A percentile compares a stretch with the other conserved stretches of the same genome.
phyloP scores from a whole-genome alignment of 2,113 vertebrate species.

The Heteronetta atricapilla region DNA sequence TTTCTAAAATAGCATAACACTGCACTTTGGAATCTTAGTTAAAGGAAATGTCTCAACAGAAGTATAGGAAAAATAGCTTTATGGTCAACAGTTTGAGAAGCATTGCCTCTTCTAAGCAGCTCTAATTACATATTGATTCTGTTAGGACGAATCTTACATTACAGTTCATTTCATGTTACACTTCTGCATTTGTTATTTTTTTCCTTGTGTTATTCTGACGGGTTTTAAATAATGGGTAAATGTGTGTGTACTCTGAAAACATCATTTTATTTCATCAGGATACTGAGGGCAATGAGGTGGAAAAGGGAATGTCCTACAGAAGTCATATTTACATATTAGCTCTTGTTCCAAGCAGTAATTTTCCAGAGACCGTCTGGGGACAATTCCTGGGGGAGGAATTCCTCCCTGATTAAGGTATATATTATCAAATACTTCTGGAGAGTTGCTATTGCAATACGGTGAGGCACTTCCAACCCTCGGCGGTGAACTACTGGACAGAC shows the following conservation, averaged over 20 bases:
- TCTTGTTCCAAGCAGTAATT: slow-evolving; percentile 10
- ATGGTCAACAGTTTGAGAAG: background rate
- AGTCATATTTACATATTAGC: background rate
- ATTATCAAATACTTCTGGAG: background rate
- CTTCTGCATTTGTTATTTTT: background rate
- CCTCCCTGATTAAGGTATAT: background rate
- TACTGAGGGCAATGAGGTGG: background rate
- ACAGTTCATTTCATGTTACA: background rate
- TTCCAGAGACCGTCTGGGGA: background rate
- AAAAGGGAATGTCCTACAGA: background rate
- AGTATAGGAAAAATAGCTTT: background rate
- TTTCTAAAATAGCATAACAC: background rate
- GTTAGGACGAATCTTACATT: background rate
- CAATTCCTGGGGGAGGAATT: background rate
- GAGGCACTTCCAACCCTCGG: background rate
- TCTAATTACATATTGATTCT: slow-evolving; percentile 17
- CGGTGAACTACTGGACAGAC: background rate
- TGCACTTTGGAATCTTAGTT: background rate
- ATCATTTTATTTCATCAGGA: background rate
- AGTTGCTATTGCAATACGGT: background rate
- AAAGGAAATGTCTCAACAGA: background rate
- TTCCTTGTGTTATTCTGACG: background rate
- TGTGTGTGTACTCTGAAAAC: background rate
- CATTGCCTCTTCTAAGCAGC: background rate
- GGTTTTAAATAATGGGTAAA: background rate